Evolutionary conservation across 2,113 vertebrate genomes (phyloP).

Genomic region (Laticauda colubrina): DNA sequence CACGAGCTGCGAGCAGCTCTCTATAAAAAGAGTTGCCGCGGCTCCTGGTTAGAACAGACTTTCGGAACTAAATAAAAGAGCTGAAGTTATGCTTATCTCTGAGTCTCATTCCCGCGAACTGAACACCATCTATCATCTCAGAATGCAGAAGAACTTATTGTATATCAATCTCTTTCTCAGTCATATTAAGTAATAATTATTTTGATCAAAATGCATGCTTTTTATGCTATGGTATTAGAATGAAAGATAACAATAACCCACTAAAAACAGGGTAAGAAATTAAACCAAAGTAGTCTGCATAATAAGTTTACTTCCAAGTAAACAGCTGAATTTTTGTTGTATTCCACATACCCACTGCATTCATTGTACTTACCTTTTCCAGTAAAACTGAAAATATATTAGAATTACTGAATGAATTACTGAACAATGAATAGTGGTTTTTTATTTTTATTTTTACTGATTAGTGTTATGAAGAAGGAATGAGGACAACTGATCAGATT

Average conservation of each 20-base stretch:
- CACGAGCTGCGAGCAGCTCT: no score
- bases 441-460: conserved; percentile 24
- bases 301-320: conserved; percentile 34
- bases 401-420: conserved; percentile 30
- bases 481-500: background rate
- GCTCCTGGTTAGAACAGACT: no score
- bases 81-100: no score
- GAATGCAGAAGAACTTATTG: conserved; percentile 25
- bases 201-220: conserved; percentile 34
- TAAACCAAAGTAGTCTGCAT: conserved; percentile 34
- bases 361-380: conserved; percentile 44
- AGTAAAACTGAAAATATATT: conserved; percentile 34
- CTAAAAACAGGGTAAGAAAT: conserved; percentile 41
- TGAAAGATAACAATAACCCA: conserved; percentile 16
- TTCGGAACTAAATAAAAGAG: no score
- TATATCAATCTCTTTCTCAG: conserved; percentile 28
- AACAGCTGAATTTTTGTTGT: conserved; percentile 49
- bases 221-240: background rate
- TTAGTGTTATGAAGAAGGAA: background rate
- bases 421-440: conserved; percentile 32
- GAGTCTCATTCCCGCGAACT: no score
- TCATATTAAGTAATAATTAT: conserved; percentile 30
- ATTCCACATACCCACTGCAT: conserved; percentile 41
- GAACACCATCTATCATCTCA: conserved; percentile 7
- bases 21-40: no score